Base-by-base conservation (phyloP, 35 echinoderm and acorn worm species). In the Patiria miniata region DNA sequence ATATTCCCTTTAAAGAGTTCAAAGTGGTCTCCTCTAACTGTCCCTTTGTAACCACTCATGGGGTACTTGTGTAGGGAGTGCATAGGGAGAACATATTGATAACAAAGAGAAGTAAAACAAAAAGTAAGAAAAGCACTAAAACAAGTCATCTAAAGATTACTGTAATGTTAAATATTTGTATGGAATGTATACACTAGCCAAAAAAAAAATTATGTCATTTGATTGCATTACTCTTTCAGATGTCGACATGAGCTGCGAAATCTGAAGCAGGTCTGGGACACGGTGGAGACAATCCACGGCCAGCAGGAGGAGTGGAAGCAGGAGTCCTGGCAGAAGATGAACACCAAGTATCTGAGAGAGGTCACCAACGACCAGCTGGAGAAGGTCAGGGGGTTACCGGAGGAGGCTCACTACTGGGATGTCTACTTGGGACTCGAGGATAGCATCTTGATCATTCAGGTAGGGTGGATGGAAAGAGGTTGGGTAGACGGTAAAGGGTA, bases 251-350 rank as follows among this genome's bases (percentile, higher is more conserved):
- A 97, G 84, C 77, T 93, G 36, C 78, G 79, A 17, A 97, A 97
- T 40, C 85, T 98, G 22, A 84, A 94, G 51, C 85, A 90, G 19
- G 92, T 98, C 10, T 98, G 95, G 95, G 95, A 94, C 50, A 98
- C 95, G 12, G 92, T 91, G 15, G 79, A 90, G 30, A 76, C 85
- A 14, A 86, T 98, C 17, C 81, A 94, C 5, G 88, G 91, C 51
- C 95, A 98, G 50, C 95, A 98, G 34, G 85, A 98, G 53, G 85
- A 90, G 65, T 98, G 95, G 95, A 98, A 94, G 65, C 88, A 89
- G 56, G 92, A 98, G 47, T 85, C 89, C 33, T 94, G 95, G 95
- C 95, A 98, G 51, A 94, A 85, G 37, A 94, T 94, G 89, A 94
- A 94, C 50, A 98, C 95, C 56, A 94, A 98, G 77, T 94, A 87